Evolutionary conservation across 2,888 invertebrate genomes (phyloP), one percentile per base, ranked within the genome.

Genomic region (Nysson spinosus): DNA sequence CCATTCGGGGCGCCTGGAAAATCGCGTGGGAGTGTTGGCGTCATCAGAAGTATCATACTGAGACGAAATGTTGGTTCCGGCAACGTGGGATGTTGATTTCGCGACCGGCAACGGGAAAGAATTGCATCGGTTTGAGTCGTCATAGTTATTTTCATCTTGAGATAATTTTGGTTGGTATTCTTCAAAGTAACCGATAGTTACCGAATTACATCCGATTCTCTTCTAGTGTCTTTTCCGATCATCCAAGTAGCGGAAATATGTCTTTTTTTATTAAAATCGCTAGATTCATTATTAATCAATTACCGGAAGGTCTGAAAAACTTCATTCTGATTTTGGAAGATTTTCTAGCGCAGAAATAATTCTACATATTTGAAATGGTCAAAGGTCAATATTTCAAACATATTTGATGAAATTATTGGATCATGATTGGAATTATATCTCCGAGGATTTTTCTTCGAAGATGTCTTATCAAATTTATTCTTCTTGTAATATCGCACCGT

Each of bases 1-100:
- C 66, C 60, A 63, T 69, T 52, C 40, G 57, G 12, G 12, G 11
- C 55, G 66, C 9, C 39, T 50, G 60, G 67, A 58, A 64, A 67
- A 75, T 67, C 58, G 64, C 40, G 55, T 66, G 43, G 44, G 55
- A 34, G 61, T 16, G 40, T 43, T 52, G 16, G 32, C 61, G 64
- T 67, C 70, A 55, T 72, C 63, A 14, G 19, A 19, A 42, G 30
- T 54, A 35, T 58, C 65, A 54, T 64, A 49, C n/a, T 52, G 32
- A 26, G 6, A 11, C 44, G 49, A 55, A 65, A 55, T 65, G 60
- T 54, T 37, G 54, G 51, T 65, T 40, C 32, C 65, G 30, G 11
- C 32, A 9, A 35, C 26, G 28, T 7, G 28, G 51, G 57, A 42
- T 64, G 49, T 19, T 26, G 42, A 26, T 7, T 28, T 26, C 39